phyloP scores from a whole-genome alignment of 2,888 invertebrate species.

The Lathronympha strigana region DNA sequence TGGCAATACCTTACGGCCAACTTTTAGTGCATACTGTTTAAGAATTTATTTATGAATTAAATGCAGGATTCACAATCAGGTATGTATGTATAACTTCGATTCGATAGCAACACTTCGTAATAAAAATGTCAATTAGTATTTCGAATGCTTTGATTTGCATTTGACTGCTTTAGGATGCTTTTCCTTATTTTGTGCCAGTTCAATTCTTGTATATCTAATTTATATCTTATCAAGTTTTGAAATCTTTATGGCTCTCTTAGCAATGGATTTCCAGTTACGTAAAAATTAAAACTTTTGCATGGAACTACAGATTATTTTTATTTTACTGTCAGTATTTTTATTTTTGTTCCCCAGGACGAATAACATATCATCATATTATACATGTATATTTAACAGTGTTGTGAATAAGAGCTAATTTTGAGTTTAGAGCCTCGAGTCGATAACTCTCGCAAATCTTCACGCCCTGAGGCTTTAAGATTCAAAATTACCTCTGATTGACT shows the following conservation, averaged over 20 bases:
- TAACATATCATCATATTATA: too few species aligned
- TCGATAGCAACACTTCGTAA: neutral
- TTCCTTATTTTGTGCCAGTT: constrained; percentile 5
- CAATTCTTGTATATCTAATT: neutral
- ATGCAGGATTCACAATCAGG: constrained; percentile 40
- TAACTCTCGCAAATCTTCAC: too few species aligned
- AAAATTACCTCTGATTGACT: too few species aligned
- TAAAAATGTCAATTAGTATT: constrained; percentile 6
- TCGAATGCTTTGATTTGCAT: neutral
- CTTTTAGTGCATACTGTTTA: constrained; percentile 16
- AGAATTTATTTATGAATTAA: constrained; percentile 32
- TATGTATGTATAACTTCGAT: constrained; percentile 21
- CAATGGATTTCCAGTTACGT: neutral
- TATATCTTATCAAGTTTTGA: too few species aligned
- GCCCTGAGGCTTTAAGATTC: too few species aligned
- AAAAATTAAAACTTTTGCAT: too few species aligned
- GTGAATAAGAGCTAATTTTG: too few species aligned
- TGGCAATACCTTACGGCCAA: neutral
- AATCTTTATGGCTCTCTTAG: neutral
- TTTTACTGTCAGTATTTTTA: too few species aligned
- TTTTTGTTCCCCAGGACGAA: too few species aligned
- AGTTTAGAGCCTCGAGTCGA: too few species aligned
- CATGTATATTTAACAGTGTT: too few species aligned
- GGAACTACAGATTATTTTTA: too few species aligned
- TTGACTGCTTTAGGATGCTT: neutral